Conservation (phyloP, 2,113 vertebrate genomes). For the Ageneiosus marmoratus region DNA sequence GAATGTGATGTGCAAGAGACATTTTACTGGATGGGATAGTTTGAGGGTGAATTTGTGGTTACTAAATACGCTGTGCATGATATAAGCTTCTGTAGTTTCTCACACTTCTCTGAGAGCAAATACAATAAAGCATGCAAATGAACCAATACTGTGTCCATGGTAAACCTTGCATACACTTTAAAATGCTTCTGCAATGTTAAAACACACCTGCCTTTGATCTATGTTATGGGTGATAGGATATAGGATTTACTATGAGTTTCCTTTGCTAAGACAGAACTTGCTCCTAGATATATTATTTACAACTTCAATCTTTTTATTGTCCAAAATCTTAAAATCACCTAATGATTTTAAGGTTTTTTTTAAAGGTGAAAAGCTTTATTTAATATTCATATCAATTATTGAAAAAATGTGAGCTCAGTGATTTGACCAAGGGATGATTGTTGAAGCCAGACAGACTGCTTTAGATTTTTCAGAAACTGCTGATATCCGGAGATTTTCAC, state of each 20-base stretch:
- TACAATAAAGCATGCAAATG: slow-evolving; percentile 34
- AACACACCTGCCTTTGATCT: not conserved
- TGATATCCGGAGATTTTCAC: slow-evolving; percentile 1
- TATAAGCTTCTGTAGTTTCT: slow-evolving; percentile 36
- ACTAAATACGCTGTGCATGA: slow-evolving; percentile 31
- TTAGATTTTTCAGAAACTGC: not conserved
- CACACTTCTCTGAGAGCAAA: slow-evolving; percentile 41
- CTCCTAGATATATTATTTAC: not conserved
- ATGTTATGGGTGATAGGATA: not conserved
- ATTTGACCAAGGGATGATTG: not conserved
- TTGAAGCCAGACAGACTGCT: not conserved
- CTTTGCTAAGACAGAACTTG: not conserved
- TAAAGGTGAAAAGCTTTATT: not conserved
- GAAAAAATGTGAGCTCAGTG: not conserved
- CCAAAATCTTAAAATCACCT: not conserved
- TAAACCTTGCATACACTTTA: slow-evolving; percentile 10
- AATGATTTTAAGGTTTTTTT: not conserved
- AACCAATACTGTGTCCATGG: slow-evolving; percentile 21
- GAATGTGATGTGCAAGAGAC: too few species aligned
- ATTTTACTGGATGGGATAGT: slow-evolving; percentile 50
- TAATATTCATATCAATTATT: not conserved
- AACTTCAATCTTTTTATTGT: not conserved
- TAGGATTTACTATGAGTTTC: not conserved
- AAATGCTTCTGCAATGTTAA: not conserved
- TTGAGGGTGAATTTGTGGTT: slow-evolving; percentile 43